Conservation (phyloP, 2,113 vertebrate genomes). For the Gallinago undulata region DNA sequence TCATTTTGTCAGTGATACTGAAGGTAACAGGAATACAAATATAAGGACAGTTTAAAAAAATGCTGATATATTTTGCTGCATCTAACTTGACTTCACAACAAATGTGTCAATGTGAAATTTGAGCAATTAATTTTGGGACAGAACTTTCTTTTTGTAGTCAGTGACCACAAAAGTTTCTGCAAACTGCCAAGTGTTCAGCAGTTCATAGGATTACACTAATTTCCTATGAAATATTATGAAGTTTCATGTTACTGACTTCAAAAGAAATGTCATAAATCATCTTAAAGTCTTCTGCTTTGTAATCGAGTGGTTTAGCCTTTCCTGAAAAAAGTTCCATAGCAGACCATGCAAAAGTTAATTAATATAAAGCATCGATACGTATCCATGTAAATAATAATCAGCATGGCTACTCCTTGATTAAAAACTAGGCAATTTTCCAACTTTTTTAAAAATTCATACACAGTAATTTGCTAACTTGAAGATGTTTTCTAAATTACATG, state of each 20-base stretch:
- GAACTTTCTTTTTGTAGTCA: background rate
- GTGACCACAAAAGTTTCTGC: background rate
- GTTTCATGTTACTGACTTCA: background rate
- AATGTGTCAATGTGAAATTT: background rate
- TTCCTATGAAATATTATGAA: background rate
- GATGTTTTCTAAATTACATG: background rate
- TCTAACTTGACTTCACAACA: background rate
- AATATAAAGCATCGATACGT: background rate
- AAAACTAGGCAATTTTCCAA: background rate
- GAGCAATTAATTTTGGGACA: background rate
- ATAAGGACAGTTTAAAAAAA: background rate
- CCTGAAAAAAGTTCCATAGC: background rate
- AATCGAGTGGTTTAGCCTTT: background rate
- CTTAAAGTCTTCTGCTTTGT: background rate
- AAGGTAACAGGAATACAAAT: background rate
- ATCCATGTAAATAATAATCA: conserved; percentile 21
- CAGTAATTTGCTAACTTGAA: background rate
- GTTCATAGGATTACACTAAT: background rate
- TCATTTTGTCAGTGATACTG: background rate
- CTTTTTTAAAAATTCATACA: background rate
- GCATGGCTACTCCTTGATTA: background rate
- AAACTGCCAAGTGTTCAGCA: background rate
- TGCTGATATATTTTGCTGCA: background rate
- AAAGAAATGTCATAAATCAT: background rate
- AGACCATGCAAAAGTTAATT: background rate